Conservation (phyloP, 2,797 vertebrate genomes). For the Mus caroli region DNA sequence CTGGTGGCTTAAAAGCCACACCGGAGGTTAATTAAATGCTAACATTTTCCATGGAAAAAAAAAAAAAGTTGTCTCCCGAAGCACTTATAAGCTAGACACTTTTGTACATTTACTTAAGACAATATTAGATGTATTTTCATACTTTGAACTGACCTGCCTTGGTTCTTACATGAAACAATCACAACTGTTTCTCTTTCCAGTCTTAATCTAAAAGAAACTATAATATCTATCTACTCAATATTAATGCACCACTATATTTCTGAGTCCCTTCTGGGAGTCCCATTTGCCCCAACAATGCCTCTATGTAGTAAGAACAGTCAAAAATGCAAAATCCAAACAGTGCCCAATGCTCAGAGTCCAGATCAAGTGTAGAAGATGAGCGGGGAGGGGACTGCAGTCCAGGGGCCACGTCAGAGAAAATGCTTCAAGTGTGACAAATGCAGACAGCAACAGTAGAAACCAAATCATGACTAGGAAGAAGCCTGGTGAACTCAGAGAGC, state of each 20-base stretch:
- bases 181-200: neutral
- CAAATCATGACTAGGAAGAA: neutral
- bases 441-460: neutral
- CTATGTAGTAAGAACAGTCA: neutral
- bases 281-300: neutral
- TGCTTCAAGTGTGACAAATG: neutral
- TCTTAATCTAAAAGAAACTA: constrained; percentile 35
- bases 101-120: neutral
- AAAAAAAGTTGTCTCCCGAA: neutral
- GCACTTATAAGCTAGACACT: neutral
- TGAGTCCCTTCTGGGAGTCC: neutral
- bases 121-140: neutral
- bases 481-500: neutral
- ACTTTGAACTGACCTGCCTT: neutral
- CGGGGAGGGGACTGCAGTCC: neutral
- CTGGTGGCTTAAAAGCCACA: no score
- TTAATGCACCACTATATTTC: neutral
- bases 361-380: neutral
- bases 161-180: neutral
- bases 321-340: neutral
- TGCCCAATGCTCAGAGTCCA: neutral
- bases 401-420: neutral
- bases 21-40: no score
- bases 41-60: no score
- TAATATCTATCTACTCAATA: neutral